phyloP scores from a whole-genome alignment of 2,113 vertebrate species.

The Antechinus stuartii region DNA sequence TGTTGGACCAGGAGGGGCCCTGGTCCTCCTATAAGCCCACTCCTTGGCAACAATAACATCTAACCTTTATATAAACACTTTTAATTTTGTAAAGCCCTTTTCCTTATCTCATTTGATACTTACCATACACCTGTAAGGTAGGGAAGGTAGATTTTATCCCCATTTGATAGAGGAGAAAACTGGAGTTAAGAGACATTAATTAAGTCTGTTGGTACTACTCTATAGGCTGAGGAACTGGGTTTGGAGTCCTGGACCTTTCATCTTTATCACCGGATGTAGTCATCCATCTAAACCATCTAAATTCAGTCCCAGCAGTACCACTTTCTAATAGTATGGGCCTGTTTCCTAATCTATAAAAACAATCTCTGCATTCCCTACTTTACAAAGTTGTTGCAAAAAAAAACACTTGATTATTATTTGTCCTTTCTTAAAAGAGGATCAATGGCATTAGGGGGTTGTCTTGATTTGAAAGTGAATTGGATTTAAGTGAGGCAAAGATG shows the following conservation, averaged over 20 bases:
- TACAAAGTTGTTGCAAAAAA: neutral
- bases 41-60: slow-evolving; percentile 60
- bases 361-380: neutral
- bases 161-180: slow-evolving; percentile 56
- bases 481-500: neutral
- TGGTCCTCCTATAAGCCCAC: slow-evolving; percentile 38
- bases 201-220: slow-evolving; percentile 55
- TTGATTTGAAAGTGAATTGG: neutral
- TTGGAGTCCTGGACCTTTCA: slow-evolving; percentile 15
- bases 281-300: neutral
- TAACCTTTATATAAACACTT: slow-evolving; percentile 45
- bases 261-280: neutral
- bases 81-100: slow-evolving; percentile 14
- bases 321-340: neutral
- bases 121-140: neutral
- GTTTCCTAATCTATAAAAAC: neutral
- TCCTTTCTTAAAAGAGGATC: neutral
- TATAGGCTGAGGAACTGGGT: neutral
- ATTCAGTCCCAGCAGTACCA: neutral
- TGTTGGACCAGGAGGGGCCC: slow-evolving; percentile 69
- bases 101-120: neutral
- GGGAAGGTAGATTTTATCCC: slow-evolving; percentile 56
- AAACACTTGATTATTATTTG: neutral
- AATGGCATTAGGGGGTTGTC: neutral
- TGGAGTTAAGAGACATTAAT: slow-evolving; percentile 37